Conservation (phyloP, 2,113 vertebrate genomes). For the Pandion haliaetus region DNA sequence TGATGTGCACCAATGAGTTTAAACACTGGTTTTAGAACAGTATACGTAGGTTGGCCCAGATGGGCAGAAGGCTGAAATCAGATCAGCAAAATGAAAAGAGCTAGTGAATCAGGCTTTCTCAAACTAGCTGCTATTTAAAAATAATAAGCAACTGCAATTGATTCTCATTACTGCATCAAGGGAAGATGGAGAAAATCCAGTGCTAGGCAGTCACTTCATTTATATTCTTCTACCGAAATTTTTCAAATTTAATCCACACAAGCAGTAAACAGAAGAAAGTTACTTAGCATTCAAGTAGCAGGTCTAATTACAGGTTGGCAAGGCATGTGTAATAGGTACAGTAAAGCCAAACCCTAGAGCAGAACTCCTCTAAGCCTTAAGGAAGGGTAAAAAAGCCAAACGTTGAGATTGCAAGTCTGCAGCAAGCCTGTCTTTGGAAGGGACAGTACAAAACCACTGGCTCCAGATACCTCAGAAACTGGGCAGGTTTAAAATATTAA, state of each 20-base stretch:
- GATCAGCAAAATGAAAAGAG: conserved; percentile 53
- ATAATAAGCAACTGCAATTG: conserved; percentile 54
- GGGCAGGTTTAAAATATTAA: not conserved
- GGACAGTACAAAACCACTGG: not conserved
- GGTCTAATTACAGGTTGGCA: not conserved
- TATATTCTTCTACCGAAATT: not conserved
- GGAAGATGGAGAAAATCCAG: conserved; percentile 37
- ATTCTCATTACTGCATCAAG: conserved; percentile 8
- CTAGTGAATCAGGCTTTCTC: conserved; percentile 48
- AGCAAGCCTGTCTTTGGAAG: not conserved
- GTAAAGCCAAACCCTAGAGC: not conserved
- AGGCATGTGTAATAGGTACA: not conserved
- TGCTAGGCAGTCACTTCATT: conserved; percentile 28
- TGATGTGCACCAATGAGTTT: not conserved
- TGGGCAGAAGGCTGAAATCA: conserved; percentile 51
- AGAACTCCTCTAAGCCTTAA: not conserved
- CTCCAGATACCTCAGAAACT: not conserved
- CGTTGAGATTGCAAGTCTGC: not conserved
- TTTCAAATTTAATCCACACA: conserved; percentile 5
- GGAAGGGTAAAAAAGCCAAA: not conserved
- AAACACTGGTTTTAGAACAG: not conserved
- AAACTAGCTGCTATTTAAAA: conserved; percentile 59
- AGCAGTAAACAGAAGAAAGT: conserved; percentile 28
- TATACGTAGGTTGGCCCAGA: conserved; percentile 7
- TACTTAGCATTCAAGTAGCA: conserved; percentile 13